These are phyloP conservation scores for Linepithema humile DNA, from an alignment of 1,140 invertebrate species.

Conservation along the genomic window DNA sequence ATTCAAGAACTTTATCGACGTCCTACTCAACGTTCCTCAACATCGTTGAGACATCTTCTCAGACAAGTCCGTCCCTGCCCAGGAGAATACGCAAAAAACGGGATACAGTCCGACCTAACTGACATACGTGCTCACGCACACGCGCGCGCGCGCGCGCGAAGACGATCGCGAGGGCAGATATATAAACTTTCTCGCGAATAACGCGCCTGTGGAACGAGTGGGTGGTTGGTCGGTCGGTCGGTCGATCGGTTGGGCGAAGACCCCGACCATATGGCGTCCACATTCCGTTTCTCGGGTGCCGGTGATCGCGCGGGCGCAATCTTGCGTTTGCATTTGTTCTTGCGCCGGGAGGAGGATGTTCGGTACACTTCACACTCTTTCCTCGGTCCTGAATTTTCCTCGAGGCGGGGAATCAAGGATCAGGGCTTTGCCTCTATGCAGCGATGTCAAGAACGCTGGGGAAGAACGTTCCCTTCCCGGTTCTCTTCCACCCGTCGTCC, in stretches of 20 bases:
- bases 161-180: slow-evolving; percentile 9
- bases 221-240: slow-evolving; percentile 46
- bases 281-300: slow-evolving; percentile 79
- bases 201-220: slow-evolving; percentile 47
- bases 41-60: neutral
- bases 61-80: slow-evolving; percentile 3
- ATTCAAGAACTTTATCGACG: neutral
- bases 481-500: neutral
- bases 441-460: neutral
- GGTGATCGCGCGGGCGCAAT: slow-evolving; percentile 13
- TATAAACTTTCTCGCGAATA: slow-evolving; percentile 45
- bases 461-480: neutral
- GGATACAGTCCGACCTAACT: slow-evolving; percentile 11
- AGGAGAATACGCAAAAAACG: slow-evolving; percentile 26
- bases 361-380: neutral
- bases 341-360: slow-evolving; percentile 33
- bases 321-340: slow-evolving; percentile 16
- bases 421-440: neutral
- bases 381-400: neutral
- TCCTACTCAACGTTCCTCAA: neutral
- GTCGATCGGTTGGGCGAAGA: slow-evolving; percentile 70
- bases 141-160: neutral
- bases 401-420: neutral
- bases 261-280: slow-evolving; percentile 82
- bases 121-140: neutral